Evolutionary conservation across 2,113 vertebrate genomes (phyloP).

Genomic region (Rhinoderma darwinii): DNA sequence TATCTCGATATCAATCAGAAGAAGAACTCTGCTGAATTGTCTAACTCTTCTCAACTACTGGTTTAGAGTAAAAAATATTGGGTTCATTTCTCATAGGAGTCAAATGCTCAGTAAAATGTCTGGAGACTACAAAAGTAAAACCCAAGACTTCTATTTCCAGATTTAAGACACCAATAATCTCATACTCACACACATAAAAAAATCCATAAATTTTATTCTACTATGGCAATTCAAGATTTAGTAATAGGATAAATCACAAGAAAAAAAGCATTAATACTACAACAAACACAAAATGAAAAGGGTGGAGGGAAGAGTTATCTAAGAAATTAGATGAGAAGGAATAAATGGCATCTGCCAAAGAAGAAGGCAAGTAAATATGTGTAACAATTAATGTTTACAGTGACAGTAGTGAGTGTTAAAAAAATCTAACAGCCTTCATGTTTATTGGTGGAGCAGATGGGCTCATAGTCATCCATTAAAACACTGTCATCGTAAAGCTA

Average conservation of each 20-base stretch:
- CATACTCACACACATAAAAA: constrained; percentile 47
- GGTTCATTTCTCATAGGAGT: constrained; percentile 35
- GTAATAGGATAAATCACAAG: constrained; percentile 39
- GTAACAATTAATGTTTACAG: constrained; percentile 89
- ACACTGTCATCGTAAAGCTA: constrained; percentile 80
- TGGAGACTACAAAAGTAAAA: constrained; percentile 37
- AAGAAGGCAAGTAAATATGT: constrained; percentile 84
- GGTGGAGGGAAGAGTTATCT: constrained; percentile 47
- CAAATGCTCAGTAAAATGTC: constrained; percentile 37
- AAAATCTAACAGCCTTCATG: constrained; percentile 79
- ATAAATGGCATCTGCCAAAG: constrained; percentile 87
- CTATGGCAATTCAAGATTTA: constrained; percentile 47
- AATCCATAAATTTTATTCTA: constrained; percentile 54
- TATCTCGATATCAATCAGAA: not conserved
- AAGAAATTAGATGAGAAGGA: constrained; percentile 80
- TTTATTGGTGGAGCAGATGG: constrained; percentile 83
- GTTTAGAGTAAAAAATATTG: constrained; percentile 31
- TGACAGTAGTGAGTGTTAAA: constrained; percentile 86
- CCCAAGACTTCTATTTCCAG: constrained; percentile 20
- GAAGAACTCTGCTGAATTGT: not conserved
- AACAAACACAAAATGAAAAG: constrained; percentile 53
- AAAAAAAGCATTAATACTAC: constrained; percentile 55
- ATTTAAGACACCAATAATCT: constrained; percentile 54
- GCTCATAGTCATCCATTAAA: constrained; percentile 84
- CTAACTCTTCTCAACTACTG: not conserved